A percentile compares a stretch with the other conserved stretches of the same genome.
phyloP scores from a whole-genome alignment of 2,113 vertebrate species.

The Macroglossus sobrinus region DNA sequence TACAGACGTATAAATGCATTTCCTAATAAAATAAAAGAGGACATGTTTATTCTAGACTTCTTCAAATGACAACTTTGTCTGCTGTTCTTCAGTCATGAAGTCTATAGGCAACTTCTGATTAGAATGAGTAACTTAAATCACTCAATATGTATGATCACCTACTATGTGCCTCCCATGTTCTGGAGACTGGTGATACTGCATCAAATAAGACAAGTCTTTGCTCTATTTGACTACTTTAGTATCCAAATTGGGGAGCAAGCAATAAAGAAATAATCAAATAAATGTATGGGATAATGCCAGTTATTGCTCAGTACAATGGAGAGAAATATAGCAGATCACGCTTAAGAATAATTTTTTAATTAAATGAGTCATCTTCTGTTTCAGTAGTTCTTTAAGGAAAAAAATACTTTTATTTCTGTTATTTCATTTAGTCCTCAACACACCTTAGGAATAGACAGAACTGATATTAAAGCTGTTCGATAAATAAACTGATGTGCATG shows the following conservation, averaged over 20 bases:
- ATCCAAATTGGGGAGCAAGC: neutral
- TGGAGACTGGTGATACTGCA: neutral
- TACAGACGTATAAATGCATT: too few species aligned
- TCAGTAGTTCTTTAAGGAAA: conserved; percentile 10
- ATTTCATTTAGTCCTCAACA: neutral
- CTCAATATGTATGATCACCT: neutral
- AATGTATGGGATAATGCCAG: neutral
- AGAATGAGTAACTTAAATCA: neutral
- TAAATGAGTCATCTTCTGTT: neutral
- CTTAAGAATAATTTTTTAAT: conserved; percentile 17
- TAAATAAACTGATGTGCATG: neutral
- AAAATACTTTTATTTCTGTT: neutral
- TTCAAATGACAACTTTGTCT: neutral
- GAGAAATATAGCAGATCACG: neutral
- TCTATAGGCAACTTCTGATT: neutral
- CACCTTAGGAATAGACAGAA: neutral
- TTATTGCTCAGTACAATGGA: neutral
- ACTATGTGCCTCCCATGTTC: neutral
- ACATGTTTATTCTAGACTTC: neutral
- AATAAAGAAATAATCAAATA: neutral
- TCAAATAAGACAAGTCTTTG: neutral
- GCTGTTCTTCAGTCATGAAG: neutral
- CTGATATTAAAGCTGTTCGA: neutral
- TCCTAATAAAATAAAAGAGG: neutral
- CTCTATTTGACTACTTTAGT: neutral